phyloP scores from a whole-genome alignment of 1,140 invertebrate genomes.

The Aphelinus certus region DNA sequence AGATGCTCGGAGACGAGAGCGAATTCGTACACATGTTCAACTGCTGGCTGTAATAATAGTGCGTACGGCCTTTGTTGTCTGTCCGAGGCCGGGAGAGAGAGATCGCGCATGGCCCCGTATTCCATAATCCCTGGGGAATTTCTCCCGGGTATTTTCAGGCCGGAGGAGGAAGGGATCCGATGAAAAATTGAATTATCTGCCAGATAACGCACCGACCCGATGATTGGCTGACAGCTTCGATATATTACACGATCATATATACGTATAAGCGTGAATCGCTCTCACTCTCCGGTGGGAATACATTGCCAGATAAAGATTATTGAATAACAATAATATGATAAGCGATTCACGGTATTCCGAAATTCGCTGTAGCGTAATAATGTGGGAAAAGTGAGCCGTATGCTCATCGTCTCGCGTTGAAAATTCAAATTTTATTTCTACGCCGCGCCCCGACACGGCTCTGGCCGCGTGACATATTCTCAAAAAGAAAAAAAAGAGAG shows the following conservation, averaged over 20 bases:
- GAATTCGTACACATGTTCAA: background rate
- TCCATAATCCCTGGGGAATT: slow-evolving; percentile 10
- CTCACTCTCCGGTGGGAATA: background rate
- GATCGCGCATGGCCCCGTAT: background rate
- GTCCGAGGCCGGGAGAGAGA: background rate
- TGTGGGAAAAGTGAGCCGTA: too few relatives aligned
- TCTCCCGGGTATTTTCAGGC: slow-evolving; percentile 1
- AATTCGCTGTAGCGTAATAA: too few relatives aligned
- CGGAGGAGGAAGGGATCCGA: background rate
- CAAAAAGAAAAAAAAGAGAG: background rate
- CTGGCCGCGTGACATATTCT: background rate
- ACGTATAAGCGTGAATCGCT: background rate
- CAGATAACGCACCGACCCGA: background rate
- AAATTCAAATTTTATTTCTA: too few relatives aligned
- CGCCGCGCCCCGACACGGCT: background rate
- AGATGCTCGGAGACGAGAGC: too few relatives aligned
- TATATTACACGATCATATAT: slow-evolving; percentile 11
- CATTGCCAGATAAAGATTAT: slow-evolving; percentile 12
- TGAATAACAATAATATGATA: background rate
- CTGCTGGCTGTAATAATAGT: background rate
- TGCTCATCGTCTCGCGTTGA: too few relatives aligned
- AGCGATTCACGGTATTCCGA: too few relatives aligned
- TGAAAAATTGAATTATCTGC: slow-evolving; percentile 29
- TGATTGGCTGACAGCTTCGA: background rate
- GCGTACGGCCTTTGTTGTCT: slow-evolving; percentile 19